Evolutionary conservation across 1,140 invertebrate genomes (phyloP).

Genomic region (Coptotermes formosanus): DNA sequence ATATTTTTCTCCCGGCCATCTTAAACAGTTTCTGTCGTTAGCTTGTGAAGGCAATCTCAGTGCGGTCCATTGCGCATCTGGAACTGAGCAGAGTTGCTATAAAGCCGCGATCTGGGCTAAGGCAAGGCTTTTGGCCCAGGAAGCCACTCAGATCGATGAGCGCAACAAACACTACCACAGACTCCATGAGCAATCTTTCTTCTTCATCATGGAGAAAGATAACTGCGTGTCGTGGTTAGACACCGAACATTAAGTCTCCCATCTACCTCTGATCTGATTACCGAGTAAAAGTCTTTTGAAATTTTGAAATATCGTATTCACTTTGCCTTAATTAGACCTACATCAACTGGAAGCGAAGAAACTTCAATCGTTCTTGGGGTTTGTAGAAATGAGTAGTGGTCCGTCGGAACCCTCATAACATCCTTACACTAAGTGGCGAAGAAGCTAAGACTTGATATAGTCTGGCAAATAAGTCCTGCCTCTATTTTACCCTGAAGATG

Average conservation of each 20-base stretch:
- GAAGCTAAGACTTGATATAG: too few species aligned
- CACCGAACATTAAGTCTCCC: neutral
- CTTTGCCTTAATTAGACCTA: neutral
- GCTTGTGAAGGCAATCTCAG: neutral
- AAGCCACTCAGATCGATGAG: neutral
- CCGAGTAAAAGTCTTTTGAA: neutral
- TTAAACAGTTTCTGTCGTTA: neutral
- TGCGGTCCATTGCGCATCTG: slow-evolving; percentile 6
- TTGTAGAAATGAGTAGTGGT: too few species aligned
- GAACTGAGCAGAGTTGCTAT: neutral
- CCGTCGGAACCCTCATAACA: too few species aligned
- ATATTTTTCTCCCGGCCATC: neutral
- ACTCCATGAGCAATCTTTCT: neutral
- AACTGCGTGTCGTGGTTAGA: slow-evolving; percentile 3
- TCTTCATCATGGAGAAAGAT: neutral
- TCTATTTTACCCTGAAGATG: too few species aligned
- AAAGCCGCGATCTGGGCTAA: neutral
- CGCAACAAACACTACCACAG: neutral
- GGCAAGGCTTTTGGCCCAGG: slow-evolving; percentile 10
- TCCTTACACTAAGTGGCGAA: too few species aligned
- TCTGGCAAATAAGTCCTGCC: too few species aligned
- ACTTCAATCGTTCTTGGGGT: too few species aligned
- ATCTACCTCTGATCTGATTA: neutral
- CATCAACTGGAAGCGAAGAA: too few species aligned
- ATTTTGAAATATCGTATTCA: neutral